Evolutionary conservation across 2,797 vertebrate species (phyloP).

Genomic region (Epinephelus malabaricus): DNA sequence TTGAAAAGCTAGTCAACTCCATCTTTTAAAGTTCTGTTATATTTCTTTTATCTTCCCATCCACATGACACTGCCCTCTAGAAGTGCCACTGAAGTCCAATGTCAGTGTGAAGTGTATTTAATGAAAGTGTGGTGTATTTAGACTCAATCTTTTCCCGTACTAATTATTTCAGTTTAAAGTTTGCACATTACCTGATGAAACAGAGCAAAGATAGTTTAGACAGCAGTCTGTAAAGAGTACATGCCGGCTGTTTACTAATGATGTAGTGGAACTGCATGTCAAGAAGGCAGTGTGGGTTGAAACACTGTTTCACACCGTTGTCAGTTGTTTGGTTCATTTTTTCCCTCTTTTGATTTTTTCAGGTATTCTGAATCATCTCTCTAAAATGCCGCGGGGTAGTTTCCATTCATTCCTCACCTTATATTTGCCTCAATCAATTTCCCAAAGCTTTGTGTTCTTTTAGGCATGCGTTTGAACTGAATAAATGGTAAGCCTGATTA

Average conservation of each 20-base stretch:
- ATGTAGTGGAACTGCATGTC: slow-evolving; percentile 1
- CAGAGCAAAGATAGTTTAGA: not conserved
- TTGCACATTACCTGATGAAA: not conserved
- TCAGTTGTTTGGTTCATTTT: slow-evolving; percentile 13
- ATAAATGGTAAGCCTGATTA: slow-evolving; percentile 30
- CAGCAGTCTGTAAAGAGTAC: not conserved
- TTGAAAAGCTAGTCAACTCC: not conserved
- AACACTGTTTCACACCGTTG: not conserved
- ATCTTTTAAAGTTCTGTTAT: not conserved
- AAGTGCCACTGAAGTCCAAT: not conserved
- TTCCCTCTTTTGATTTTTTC: slow-evolving; percentile 10
- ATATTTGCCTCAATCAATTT: slow-evolving; percentile 42
- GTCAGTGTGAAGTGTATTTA: not conserved
- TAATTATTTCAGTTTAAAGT: slow-evolving; percentile 4
- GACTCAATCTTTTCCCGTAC: not conserved
- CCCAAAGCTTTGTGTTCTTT: slow-evolving; percentile 31
- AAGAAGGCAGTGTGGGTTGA: not conserved
- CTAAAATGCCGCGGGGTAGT: slow-evolving; percentile 41
- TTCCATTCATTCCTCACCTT: slow-evolving; percentile 42
- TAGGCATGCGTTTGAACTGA: slow-evolving; percentile 15
- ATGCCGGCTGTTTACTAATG: slow-evolving; percentile 27
- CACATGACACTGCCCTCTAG: not conserved
- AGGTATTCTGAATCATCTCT: slow-evolving; percentile 45
- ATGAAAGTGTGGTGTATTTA: not conserved
- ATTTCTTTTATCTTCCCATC: not conserved